Evolutionary conservation across 2,797 vertebrate species (phyloP), one percentile per base, ranked within the genome.

Genomic region (Karalla daura): DNA sequence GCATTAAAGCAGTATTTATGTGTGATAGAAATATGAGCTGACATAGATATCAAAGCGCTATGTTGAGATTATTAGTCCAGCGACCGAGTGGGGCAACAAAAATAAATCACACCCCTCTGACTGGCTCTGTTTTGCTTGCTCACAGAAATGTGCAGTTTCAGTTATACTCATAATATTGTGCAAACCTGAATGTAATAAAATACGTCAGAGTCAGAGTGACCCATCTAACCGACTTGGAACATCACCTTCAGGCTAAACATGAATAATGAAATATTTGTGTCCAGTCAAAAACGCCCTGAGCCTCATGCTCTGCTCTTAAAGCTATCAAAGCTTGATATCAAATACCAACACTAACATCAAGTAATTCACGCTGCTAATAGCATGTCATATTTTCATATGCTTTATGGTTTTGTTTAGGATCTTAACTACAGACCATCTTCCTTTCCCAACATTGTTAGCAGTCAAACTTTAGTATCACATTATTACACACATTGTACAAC

Each of bases 401-500:
- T 14, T 28, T 21, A 27, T 17, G 3, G 5, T 28, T 51, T 33
- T 6, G 2, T 5, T 1, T 24, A n/a, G 14, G 6, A n/a, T n/a
- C n/a, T n/a, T n/a, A n/a, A n/a, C n/a, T n/a, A n/a, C n/a, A n/a
- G n/a, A n/a, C n/a, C n/a, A n/a, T n/a, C n/a, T n/a, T n/a, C n/a
- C n/a, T n/a, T 1, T 37, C 9, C 15, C 28, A 51, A 21, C 21
- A 10, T n/a, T 23, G 12, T 25, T n/a, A n/a, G n/a, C n/a, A 43
- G 4, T 56, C 32, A 23, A 21, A 28, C 32, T 54, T 12, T 8
- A 11, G 13, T 21, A 27, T 63, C 23, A 30, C 11, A 10, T 7
- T 44, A n/a, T 41, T 64, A 56, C 28, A n/a, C n/a, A n/a, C n/a
- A 65, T 49, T 61, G 24, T 35, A 63, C 56, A 39, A 18, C 20